Evolutionary conservation across 2,113 vertebrate species (phyloP).

Genomic region (Hippocampus zosterae): DNA sequence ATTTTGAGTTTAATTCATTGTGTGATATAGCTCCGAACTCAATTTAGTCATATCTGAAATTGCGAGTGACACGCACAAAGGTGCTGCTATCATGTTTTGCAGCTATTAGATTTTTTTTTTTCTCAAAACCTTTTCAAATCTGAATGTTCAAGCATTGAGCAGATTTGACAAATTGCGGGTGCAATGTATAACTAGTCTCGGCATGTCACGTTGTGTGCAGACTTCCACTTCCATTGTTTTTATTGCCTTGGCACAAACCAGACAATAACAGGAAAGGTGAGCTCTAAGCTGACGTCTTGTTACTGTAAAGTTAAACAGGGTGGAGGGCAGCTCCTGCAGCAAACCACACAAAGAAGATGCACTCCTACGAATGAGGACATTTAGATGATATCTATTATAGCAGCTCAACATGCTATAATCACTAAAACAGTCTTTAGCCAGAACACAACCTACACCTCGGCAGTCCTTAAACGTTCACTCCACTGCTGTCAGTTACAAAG

Average conservation of each 20-base stretch:
- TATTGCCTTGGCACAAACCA: slow-evolving; percentile 21
- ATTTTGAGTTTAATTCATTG: neutral
- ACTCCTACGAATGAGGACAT: neutral
- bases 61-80: neutral
- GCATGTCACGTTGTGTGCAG: slow-evolving; percentile 18
- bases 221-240: slow-evolving; percentile 30
- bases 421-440: slow-evolving; percentile 9
- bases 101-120: neutral
- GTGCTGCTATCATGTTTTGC: too few relatives aligned
- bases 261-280: slow-evolving; percentile 65
- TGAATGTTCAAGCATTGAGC: neutral
- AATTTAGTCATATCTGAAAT: neutral
- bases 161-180: neutral
- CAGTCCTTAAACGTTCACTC: slow-evolving; percentile 21
- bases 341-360: slow-evolving; percentile 13
- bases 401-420: slow-evolving; percentile 2
- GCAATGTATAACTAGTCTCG: neutral
- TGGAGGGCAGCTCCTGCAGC: neutral
- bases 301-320: neutral
- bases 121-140: neutral
- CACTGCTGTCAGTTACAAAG: slow-evolving; percentile 20
- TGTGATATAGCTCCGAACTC: neutral
- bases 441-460: slow-evolving; percentile 17
- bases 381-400: neutral
- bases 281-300: slow-evolving; percentile 12